A percentile compares a stretch with the other conserved stretches of the same genome.
phyloP scores from a whole-genome alignment of 2,113 vertebrate genomes.

The Pollachius pollachius region DNA sequence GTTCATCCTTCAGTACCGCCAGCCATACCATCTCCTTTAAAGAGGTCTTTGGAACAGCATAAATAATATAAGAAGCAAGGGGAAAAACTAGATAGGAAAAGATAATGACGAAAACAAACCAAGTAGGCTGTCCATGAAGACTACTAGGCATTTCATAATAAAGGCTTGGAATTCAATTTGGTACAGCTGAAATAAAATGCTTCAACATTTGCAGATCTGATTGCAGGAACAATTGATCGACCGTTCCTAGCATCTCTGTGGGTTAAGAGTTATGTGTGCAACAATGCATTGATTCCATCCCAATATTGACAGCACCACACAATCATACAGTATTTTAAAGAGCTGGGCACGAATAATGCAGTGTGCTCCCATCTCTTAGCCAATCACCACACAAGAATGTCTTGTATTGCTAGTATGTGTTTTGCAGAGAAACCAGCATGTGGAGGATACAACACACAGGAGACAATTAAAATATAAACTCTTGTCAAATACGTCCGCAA shows the following conservation, averaged over 20 bases:
- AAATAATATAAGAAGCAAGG: constrained; percentile 4
- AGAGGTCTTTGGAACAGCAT: constrained; percentile 2
- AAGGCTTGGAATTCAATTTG: no score
- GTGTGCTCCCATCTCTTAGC: not conserved
- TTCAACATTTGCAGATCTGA: no score
- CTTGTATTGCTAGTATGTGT: no score
- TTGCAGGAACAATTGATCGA: not conserved
- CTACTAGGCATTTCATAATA: no score
- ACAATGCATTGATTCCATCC: constrained; percentile 7
- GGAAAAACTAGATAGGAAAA: not conserved
- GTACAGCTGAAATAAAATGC: no score
- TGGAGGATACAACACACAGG: no score
- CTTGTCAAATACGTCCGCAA: no score
- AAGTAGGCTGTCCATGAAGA: no score
- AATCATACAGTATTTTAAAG: not conserved
- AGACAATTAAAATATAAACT: no score
- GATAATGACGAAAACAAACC: not conserved
- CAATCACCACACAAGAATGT: not conserved
- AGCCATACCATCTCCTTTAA: not conserved
- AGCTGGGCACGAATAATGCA: not conserved
- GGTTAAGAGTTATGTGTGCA: not conserved
- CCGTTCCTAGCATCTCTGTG: not conserved
- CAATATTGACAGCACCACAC: constrained; percentile 5
- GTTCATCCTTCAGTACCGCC: no score
- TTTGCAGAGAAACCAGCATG: no score